Evolutionary conservation across 2,113 vertebrate genomes (phyloP).

Genomic region (Paracanthobrama guichenoti): DNA sequence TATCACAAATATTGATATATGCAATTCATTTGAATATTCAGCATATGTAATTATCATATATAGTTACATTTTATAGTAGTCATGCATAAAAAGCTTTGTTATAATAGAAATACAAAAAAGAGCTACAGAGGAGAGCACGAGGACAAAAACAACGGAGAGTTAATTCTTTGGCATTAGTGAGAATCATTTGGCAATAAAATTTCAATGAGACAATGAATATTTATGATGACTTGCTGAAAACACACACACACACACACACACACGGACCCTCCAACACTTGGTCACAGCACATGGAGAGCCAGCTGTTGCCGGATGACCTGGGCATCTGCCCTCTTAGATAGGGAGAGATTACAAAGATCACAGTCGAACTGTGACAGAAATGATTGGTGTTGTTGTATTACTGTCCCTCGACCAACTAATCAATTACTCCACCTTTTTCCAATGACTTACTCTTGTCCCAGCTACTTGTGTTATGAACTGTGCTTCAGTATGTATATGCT

Average conservation of each 20-base stretch:
- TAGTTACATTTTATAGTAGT: slow-evolving; percentile 33
- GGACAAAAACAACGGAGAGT: slow-evolving; percentile 42
- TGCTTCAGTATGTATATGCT: background rate
- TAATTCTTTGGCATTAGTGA: slow-evolving; percentile 45
- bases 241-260: slow-evolving; percentile 64
- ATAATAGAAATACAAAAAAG: background rate
- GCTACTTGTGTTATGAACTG: background rate
- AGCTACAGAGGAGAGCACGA: slow-evolving; percentile 21
- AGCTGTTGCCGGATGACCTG: slow-evolving; percentile 80
- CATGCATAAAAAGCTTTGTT: slow-evolving; percentile 38
- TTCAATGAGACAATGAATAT: slow-evolving; percentile 64
- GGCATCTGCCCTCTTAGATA: slow-evolving; percentile 72
- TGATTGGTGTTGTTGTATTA: background rate
- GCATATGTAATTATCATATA: too few relatives aligned
- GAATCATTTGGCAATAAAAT: slow-evolving; percentile 52
- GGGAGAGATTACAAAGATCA: slow-evolving; percentile 31
- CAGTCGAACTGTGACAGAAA: slow-evolving; percentile 18
- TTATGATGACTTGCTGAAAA: slow-evolving; percentile 71
- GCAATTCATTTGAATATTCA: too few relatives aligned
- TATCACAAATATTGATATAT: too few relatives aligned
- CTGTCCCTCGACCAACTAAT: background rate
- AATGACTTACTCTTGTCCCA: background rate
- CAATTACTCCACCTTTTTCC: background rate
- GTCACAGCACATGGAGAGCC: slow-evolving; percentile 79
- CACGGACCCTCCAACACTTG: slow-evolving; percentile 72